Evolutionary conservation across 2,888 invertebrate genomes (phyloP), one percentile per base, ranked within the genome.

Genomic region (Ectemnius lituratus): DNA sequence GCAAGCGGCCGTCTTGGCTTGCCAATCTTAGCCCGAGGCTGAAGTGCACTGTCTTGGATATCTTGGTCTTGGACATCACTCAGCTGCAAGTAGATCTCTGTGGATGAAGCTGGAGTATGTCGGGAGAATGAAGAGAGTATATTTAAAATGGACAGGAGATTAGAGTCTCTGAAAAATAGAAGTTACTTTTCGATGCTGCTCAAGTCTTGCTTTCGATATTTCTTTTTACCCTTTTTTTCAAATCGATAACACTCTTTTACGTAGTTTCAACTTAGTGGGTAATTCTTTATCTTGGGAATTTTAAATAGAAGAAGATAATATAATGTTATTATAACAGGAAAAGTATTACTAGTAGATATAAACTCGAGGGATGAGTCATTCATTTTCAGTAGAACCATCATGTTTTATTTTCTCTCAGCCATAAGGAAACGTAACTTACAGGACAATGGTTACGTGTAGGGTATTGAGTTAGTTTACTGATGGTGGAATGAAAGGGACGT

Each of bases 401-500:
- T 16, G 13, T 52, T 52, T 11, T 16, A 6, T 37, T 37, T 11
- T 37, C 11, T 8, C 37, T 37, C 8, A 8, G 37, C 11, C 8
- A 52, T 6, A 14, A 5, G 52, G 16, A 16, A 52, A 47, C 47
- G n/a, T 47, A n/a, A 47, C 4, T 16, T 16, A 14, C 5, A 8
- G 37, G 37, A 37, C 37, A 37, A 37, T 23, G 37, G 11, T 37
- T 37, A 37, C 37, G 37, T 37, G 14, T 2, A 13, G 14, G 2
- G 23, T 47, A 49, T 13, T 18, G 5, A 20, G 67, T 37, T 23
- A 37, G 64, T 27, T 16, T 57, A 20, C 8, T n/a, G 47, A 37
- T 45, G 67, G 60, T 4, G 59, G 57, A 66, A 64, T 49, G n/a
- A 60, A 66, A 68, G 62, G 68, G 47, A 71, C 71, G 65, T 47